Percentiles rank a stretch among this genome's conserved stretches.
phyloP scores from a whole-genome alignment of 2,888 invertebrate species.

The Drosophila nr. fundita region DNA sequence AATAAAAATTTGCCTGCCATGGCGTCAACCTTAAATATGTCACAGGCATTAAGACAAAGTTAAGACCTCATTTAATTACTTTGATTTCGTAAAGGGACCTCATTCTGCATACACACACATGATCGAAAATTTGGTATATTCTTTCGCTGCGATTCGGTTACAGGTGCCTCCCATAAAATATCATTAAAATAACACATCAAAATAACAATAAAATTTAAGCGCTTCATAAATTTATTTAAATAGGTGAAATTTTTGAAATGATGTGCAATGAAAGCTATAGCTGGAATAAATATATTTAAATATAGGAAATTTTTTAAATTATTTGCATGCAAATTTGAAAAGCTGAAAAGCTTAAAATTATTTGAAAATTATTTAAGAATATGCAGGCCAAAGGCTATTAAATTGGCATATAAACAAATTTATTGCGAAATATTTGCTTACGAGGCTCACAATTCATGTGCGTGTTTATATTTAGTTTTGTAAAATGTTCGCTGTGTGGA shows the following conservation, averaged over 20 bases:
- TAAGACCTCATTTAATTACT: conserved; percentile 37
- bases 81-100: conserved; percentile 2
- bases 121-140: not conserved
- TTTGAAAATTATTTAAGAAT: not conserved
- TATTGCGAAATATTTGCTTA: not conserved
- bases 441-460: not conserved
- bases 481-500: not conserved
- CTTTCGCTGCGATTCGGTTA: not conserved
- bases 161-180: not conserved
- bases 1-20: conserved; percentile 73
- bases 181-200: not conserved
- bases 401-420: not conserved
- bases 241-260: not conserved
- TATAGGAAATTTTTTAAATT: not conserved
- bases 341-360: not conserved
- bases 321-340: not conserved
- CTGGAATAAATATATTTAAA: not conserved
- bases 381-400: not conserved
- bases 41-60: conserved; percentile 30
- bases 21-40: conserved; percentile 65
- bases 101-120: not conserved
- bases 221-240: not conserved
- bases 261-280: not conserved
- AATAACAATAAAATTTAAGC: not conserved
- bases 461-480: not conserved